A percentile compares a stretch with the other conserved stretches of the same genome.
Evolutionary conservation across 1,140 invertebrate species (phyloP).

Genomic region (Vollenhovia emeryi): DNA sequence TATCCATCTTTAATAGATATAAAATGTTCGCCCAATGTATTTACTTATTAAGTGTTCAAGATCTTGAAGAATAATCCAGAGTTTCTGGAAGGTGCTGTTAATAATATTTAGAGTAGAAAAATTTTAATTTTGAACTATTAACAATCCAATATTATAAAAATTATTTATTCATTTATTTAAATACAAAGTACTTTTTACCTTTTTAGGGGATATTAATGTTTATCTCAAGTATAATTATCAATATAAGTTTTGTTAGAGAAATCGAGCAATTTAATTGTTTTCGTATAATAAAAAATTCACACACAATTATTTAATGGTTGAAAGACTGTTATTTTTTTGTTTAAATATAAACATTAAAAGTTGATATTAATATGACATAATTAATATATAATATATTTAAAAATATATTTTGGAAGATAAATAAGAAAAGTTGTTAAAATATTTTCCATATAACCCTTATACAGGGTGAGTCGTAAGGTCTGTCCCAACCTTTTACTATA

Average conservation of each 20-base stretch:
- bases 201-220: background rate
- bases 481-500: too few relatives aligned
- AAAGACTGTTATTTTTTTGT: background rate
- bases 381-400: background rate
- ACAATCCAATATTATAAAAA: background rate
- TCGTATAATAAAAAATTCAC: background rate
- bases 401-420: background rate
- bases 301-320: background rate
- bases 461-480: too few relatives aligned
- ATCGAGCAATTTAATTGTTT: too few relatives aligned
- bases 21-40: constrained; percentile 64
- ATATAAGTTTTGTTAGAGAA: background rate
- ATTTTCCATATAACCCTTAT: background rate
- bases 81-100: constrained; percentile 32
- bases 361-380: too few relatives aligned
- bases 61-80: constrained; percentile 56
- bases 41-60: constrained; percentile 78
- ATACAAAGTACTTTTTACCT: background rate
- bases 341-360: background rate
- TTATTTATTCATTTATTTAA: background rate
- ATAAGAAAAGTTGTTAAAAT: background rate
- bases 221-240: background rate
- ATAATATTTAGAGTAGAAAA: constrained; percentile 4
- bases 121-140: background rate
- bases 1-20: constrained; percentile 77